Conservation (phyloP, 2,113 vertebrate genomes). For the Australoheros scitulus region DNA sequence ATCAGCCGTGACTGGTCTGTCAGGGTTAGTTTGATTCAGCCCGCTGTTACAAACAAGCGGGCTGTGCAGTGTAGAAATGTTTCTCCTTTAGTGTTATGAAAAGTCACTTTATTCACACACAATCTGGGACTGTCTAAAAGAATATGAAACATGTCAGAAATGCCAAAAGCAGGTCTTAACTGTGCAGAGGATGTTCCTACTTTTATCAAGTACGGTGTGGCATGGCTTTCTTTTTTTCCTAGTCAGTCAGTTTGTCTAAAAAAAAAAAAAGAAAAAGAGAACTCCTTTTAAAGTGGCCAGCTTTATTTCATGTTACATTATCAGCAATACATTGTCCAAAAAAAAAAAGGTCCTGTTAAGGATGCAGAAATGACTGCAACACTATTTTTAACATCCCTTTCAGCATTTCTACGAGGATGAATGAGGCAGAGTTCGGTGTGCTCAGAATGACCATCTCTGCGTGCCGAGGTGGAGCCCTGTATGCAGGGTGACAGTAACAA, state of each 20-base stretch:
- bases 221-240: not conserved
- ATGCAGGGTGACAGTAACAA: not conserved
- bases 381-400: not conserved
- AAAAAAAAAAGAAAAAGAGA: not conserved
- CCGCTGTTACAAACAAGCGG: not conserved
- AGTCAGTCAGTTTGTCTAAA: not conserved
- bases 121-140: not conserved
- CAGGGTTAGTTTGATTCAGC: conserved; percentile 11
- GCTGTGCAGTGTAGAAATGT: not conserved
- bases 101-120: not conserved
- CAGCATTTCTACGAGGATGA: not conserved
- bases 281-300: too few relatives aligned
- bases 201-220: not conserved
- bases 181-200: conserved; percentile 24
- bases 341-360: not conserved
- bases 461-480: not conserved
- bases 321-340: not conserved
- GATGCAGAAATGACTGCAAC: not conserved
- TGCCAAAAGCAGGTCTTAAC: conserved; percentile 16
- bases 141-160: not conserved
- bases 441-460: not conserved
- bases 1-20: conserved; percentile 9
- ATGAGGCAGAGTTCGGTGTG: not conserved
- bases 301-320: not conserved
- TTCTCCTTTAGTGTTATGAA: conserved; percentile 16